These are phyloP conservation scores for Aporophyla lueneburgensis DNA, from an alignment of 2,888 invertebrate genomes.

Conservation along the genomic window DNA sequence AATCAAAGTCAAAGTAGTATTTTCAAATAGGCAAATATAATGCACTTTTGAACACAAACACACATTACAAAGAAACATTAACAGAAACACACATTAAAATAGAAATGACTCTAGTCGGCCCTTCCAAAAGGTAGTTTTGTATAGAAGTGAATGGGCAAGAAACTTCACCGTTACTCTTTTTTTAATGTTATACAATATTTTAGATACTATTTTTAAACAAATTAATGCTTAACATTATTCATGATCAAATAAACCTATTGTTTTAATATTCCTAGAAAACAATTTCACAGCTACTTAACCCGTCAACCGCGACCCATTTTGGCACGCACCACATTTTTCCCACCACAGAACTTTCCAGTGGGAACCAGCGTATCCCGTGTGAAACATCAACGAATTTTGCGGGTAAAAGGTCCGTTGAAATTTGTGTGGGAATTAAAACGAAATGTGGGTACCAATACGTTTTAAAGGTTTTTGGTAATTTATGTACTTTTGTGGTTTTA, in stretches of 20 bases:
- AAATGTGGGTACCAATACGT: constrained; percentile 35
- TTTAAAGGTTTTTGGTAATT: constrained; percentile 51
- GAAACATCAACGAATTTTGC: constrained; percentile 57
- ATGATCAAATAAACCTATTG: constrained; percentile 2
- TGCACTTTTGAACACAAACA: too few species aligned
- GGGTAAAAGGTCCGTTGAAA: constrained; percentile 52
- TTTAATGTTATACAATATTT: too few species aligned
- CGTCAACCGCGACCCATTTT: constrained; percentile 53
- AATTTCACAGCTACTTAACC: constrained; percentile 58
- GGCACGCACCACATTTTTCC: constrained; percentile 57
- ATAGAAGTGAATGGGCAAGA: too few species aligned
- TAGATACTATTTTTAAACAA: too few species aligned
- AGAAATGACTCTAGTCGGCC: too few species aligned
- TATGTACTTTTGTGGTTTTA: constrained; percentile 47
- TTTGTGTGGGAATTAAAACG: constrained; percentile 55
- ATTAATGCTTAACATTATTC: neutral
- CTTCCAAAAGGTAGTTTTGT: too few species aligned
- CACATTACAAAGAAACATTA: too few species aligned
- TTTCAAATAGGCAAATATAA: too few species aligned
- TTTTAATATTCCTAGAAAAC: constrained; percentile 20
- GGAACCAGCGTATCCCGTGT: constrained; percentile 48
- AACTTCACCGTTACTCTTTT: too few species aligned
- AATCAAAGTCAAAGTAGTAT: too few species aligned
- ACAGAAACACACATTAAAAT: too few species aligned
- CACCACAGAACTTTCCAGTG: constrained; percentile 59